Base-by-base conservation (phyloP, 2,888 invertebrate species). In the Strigamia transsilvanica region DNA sequence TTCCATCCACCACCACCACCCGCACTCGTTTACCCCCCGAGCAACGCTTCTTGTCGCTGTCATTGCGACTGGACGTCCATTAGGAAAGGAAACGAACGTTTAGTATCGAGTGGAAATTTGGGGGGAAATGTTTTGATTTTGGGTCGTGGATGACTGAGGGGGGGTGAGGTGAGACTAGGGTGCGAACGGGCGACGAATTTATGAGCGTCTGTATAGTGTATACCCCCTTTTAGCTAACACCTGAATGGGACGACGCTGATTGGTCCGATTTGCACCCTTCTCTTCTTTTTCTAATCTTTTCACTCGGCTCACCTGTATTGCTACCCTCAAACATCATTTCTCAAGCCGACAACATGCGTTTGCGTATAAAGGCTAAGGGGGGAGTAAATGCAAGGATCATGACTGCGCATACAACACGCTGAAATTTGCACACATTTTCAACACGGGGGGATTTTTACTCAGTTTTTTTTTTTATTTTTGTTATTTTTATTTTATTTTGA, bases 301-400 rank as follows among this genome's bases (percentile, higher is more conserved):
- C 27, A 66, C 27, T 66, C 23, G 23, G 66, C 66, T 66, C 66
- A 66, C 66, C 66, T 66, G 66, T 66, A 66, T 15, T 27, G 23
- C 66, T 15, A 66, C 66, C 66, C 66, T 66, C 66, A 66, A 66
- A 66, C 66, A 66, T 66, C 66, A 66, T 66, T 66, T 66, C 66
- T 66, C 66, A 66, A 66, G 27, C 66, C 66, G 66, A 66, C 66
- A 27, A 66, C 66, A 66, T 66, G 66, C 51, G 51, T 51, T 51
- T n/a, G 18, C 10, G 51, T 51, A 51, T 66, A 66, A 66, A 66
- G 15, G 27, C 9, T 13, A 12, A 23, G 66, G 66, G 32, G 32
- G 66, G 66, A 27, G 32, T 27, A 15, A 66, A 61, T 61, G 61
- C 61, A 18, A 18, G 21, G 61, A 66, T 66, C 66, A 66, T 66